Base-by-base conservation (phyloP, 2,888 invertebrate genomes). In the Polylopha cassiicola region DNA sequence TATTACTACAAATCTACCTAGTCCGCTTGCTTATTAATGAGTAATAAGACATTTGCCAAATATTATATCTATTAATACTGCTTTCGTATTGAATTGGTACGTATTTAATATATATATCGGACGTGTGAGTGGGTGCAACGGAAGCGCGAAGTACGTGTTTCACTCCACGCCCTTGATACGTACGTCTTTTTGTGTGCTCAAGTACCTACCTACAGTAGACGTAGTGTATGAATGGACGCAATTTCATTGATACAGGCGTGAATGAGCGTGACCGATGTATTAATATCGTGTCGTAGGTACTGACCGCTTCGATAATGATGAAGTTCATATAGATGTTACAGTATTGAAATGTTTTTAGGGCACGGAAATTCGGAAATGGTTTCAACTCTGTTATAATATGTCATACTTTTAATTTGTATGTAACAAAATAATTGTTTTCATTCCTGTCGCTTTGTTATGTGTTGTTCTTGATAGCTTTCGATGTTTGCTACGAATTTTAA, bases 211-310 rank as follows among this genome's bases (percentile, higher is more conserved):
- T 18, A 32, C 30, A 36, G 41, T 39, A 33, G 39, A 50, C 50
- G 51, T 55, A 53, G 55, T 57, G 65, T 63, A 76, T 81, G 80
- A 81, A 81, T 80, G 79, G 53, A 58, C 65, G 54, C 63, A 60
- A 55, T 51, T 60, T 54, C 64, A 63, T 64, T 63, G 63, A 63
- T 61, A 76, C 70, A 61, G 52, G 43, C 37, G 55, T 46, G 58
- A 53, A 65, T 62, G 62, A 70, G 72, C 66, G 73, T 68, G 70
- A 56, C 61, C 53, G 50, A 51, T 46, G 49, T 66, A 63, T 60
- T 58, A 61, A 62, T 66, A 61, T 51, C 51, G 43, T 22, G 28
- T 20, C 14, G 27, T 43, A 27, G 17, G 29, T 22, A 18, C 31
- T 26, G 31, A 32, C 32, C 9, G 20, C 10, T 14, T 13, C 10